These are phyloP conservation scores for Perizoma flavofasciatum DNA, from an alignment of 2,888 invertebrate genomes.

Conservation along the genomic window DNA sequence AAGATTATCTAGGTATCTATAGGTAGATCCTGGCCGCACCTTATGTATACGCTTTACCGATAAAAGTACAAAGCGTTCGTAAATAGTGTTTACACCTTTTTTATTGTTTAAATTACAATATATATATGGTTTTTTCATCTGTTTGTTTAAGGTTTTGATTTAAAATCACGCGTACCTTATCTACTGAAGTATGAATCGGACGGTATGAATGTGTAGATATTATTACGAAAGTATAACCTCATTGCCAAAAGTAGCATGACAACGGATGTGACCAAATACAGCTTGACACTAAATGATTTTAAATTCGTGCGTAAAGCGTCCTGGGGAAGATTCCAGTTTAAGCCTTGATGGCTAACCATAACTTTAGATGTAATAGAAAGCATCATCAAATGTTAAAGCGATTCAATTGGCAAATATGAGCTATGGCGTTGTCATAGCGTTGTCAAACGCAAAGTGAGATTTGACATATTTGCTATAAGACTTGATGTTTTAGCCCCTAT, in stretches of 20 bases:
- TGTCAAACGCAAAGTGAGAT: too few species aligned
- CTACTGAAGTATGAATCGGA: too few species aligned
- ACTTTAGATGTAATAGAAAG: too few species aligned
- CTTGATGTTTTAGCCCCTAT: too few species aligned
- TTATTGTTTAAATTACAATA: constrained; percentile 29
- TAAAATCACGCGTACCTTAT: not conserved
- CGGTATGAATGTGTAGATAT: too few species aligned
- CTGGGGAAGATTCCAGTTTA: too few species aligned
- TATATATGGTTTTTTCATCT: constrained; percentile 20
- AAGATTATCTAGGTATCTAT: constrained; percentile 26
- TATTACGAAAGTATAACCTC: too few species aligned
- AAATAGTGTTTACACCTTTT: constrained; percentile 7
- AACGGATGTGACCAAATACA: not conserved
- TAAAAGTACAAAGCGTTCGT: constrained; percentile 29
- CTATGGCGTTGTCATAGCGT: too few species aligned
- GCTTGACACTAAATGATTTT: not conserved
- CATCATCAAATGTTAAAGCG: too few species aligned
- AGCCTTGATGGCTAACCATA: too few species aligned
- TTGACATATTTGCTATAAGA: too few species aligned
- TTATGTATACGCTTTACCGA: constrained; percentile 18
- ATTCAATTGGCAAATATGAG: too few species aligned
- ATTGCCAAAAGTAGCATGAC: constrained; percentile 10
- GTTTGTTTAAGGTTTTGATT: constrained; percentile 11
- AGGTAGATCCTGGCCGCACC: constrained; percentile 26
- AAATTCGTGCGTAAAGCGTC: not conserved